These are phyloP conservation scores for Pachycephala philippinensis DNA, from an alignment of 2,113 vertebrate genomes.

Conservation along the genomic window DNA sequence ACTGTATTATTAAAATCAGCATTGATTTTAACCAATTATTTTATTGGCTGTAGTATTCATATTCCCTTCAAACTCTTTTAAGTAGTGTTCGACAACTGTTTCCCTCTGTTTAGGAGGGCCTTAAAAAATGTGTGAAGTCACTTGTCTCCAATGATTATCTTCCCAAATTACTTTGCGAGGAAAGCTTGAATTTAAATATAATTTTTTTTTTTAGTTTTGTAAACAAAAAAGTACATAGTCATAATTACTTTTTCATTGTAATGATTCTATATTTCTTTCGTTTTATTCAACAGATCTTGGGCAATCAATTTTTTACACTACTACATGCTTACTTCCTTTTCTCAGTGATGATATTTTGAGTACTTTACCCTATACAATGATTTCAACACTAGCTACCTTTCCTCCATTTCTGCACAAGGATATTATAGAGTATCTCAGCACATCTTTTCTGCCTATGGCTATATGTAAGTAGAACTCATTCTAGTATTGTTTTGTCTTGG, in stretches of 20 bases:
- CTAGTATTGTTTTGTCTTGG: neutral
- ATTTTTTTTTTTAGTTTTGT: neutral
- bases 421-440: constrained; percentile 99
- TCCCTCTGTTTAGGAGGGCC: neutral
- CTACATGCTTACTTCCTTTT: constrained; percentile 97
- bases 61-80: neutral
- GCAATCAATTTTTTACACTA: constrained; percentile 99
- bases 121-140: neutral
- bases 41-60: neutral
- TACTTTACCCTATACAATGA: constrained; percentile 99
- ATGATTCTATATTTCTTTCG: constrained; percentile 55
- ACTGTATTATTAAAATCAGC: neutral
- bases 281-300: constrained; percentile 92
- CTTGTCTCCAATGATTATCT: neutral
- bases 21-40: neutral
- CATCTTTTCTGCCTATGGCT: constrained; percentile 98
- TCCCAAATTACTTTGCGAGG: neutral
- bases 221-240: neutral
- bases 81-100: neutral
- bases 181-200: neutral
- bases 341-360: constrained; percentile 99
- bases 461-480: constrained; percentile 88
- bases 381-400: constrained; percentile 98
- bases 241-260: neutral
- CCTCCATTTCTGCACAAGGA: constrained; percentile 99